phyloP scores from a whole-genome alignment of 2,797 vertebrate species.

The Iguana delicatissima region DNA sequence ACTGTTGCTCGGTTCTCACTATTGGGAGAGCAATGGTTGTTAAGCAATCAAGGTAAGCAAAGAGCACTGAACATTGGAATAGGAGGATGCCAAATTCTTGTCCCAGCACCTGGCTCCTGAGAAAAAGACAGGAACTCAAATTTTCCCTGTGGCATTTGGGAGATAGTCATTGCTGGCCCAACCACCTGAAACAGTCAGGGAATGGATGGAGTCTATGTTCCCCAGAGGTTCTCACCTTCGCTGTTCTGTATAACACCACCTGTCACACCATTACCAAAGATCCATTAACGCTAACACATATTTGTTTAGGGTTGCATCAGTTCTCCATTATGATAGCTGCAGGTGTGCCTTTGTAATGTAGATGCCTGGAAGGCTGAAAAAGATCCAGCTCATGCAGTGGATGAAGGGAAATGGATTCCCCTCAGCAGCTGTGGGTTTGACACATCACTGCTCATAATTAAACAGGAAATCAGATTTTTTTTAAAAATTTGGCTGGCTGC shows the following conservation, averaged over 20 bases:
- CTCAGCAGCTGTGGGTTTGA: not conserved
- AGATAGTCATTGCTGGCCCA: not conserved
- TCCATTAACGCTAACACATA: slow-evolving; percentile 10
- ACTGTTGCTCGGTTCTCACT: not conserved
- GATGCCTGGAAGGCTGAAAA: not conserved
- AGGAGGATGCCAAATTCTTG: not conserved
- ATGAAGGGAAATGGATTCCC: slow-evolving; percentile 11
- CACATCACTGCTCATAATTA: not conserved
- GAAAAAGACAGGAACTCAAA: slow-evolving; percentile 6
- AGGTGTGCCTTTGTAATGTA: not conserved
- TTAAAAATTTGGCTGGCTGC: not conserved
- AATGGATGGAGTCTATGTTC: not conserved
- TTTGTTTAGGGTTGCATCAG: slow-evolving; percentile 7
- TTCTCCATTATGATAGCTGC: not conserved
- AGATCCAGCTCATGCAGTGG: not conserved
- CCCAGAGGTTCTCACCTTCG: not conserved
- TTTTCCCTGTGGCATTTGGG: not conserved
- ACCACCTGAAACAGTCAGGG: not conserved
- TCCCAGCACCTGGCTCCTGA: not conserved
- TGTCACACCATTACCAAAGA: slow-evolving; percentile 18
- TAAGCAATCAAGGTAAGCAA: not conserved
- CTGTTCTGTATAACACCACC: not conserved
- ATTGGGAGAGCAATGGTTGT: not conserved
- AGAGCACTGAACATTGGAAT: not conserved
- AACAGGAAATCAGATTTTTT: not conserved